A percentile compares a stretch with the other conserved stretches of the same genome.
Conservation (phyloP, 2,797 vertebrate species). For the Aeoliscus strigatus region DNA sequence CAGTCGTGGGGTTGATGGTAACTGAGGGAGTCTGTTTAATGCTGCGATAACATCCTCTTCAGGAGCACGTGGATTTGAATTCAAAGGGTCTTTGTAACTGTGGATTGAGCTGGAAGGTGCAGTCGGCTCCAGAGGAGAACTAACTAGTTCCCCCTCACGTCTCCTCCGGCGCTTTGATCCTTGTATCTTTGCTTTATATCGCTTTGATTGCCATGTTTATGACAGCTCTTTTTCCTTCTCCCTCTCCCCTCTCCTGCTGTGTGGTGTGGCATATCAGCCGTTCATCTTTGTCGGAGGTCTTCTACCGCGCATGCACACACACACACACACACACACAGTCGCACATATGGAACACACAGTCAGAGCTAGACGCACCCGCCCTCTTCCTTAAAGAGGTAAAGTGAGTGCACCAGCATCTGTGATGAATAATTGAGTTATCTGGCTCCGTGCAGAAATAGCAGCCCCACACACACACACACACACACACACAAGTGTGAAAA, state of each 20-base stretch:
- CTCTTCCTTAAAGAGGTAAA: conserved; percentile 61
- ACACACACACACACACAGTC: conserved; percentile 9
- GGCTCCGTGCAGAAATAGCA: conserved; percentile 74
- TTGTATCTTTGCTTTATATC: conserved; percentile 56
- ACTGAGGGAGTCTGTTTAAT: too few relatives aligned
- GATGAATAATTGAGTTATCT: conserved; percentile 78
- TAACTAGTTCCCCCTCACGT: conserved; percentile 56
- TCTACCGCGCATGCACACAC: conserved; percentile 11
- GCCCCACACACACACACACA: too few relatives aligned
- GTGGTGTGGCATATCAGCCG: conserved; percentile 53
- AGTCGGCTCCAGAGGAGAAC: too few relatives aligned
- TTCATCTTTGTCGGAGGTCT: conserved; percentile 50
- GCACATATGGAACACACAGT: conserved; percentile 17
- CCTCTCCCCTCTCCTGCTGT: conserved; percentile 27
- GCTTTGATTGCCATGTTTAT: conserved; percentile 64
- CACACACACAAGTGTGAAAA: conserved; percentile 74
- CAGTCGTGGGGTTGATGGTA: too few relatives aligned
- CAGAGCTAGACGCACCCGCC: conserved; percentile 34
- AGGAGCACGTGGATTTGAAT: too few relatives aligned
- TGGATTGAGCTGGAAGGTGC: conserved; percentile 45
- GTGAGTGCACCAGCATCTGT: conserved; percentile 63
- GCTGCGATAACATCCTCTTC: too few relatives aligned
- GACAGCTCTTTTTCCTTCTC: conserved; percentile 52
- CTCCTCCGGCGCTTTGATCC: conserved; percentile 59
- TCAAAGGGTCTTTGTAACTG: conserved; percentile 48